phyloP scores from a whole-genome alignment of 2,888 invertebrate species.

The Hymenopus coronatus region DNA sequence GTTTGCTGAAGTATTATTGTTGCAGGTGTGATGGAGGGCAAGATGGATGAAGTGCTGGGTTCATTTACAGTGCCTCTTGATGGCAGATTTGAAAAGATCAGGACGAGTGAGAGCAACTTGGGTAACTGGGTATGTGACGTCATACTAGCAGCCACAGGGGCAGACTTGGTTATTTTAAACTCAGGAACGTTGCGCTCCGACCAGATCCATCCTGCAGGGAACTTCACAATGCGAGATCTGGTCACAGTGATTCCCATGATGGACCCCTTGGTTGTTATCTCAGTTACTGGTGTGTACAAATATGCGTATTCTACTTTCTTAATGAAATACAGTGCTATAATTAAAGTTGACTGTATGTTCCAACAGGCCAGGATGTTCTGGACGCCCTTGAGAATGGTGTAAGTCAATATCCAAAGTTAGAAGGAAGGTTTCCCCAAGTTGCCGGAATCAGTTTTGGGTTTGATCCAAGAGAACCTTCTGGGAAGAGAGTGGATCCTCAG shows the following conservation, averaged over 20 bases:
- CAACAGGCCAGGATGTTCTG: conserved; percentile 60
- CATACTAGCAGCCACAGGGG: conserved; percentile 78
- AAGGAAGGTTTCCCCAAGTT: conserved; percentile 86
- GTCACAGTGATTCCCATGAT: conserved; percentile 82
- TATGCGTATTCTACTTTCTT: not conserved
- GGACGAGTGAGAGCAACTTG: conserved; percentile 84
- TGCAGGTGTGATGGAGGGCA: conserved; percentile 73
- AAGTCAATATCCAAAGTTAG: conserved; percentile 79
- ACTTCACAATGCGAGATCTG: conserved; percentile 80
- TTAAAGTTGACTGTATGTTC: not conserved
- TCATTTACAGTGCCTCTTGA: conserved; percentile 83
- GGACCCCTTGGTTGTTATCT: conserved; percentile 76
- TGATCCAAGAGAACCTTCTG: conserved; percentile 66
- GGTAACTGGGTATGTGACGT: conserved; percentile 77
- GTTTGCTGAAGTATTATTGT: too few species aligned
- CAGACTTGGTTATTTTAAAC: conserved; percentile 81
- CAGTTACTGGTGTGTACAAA: conserved; percentile 58
- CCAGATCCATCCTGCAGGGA: conserved; percentile 73
- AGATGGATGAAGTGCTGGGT: conserved; percentile 81
- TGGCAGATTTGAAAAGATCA: conserved; percentile 75
- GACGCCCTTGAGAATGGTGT: conserved; percentile 81
- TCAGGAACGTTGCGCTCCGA: conserved; percentile 84
- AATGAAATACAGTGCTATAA: not conserved
- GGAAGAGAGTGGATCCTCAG: conserved; percentile 64
- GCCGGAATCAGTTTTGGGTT: conserved; percentile 76